phyloP scores from a whole-genome alignment of 2,888 invertebrate species.

The Cryptosula pallasiana region DNA sequence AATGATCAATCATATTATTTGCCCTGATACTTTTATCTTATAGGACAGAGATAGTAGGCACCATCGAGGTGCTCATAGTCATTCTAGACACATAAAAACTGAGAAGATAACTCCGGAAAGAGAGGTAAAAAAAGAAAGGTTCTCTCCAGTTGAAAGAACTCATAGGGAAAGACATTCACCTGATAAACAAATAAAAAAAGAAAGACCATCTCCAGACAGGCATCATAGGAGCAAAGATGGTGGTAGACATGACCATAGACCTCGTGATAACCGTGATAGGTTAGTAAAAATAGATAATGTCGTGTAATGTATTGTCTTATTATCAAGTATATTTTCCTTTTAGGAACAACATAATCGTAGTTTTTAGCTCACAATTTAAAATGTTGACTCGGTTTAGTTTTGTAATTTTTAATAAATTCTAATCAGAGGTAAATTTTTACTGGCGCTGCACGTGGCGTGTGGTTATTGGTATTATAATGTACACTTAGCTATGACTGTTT shows the following conservation, averaged over 20 bases:
- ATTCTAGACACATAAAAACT: slow-evolving; percentile 11
- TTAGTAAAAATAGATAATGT: neutral
- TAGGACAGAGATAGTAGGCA: neutral
- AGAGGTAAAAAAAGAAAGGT: neutral
- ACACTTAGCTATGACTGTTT: no score
- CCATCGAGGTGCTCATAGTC: neutral
- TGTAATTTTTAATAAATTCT: no score
- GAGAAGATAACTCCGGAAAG: slow-evolving; percentile 1
- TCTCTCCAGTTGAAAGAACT: neutral
- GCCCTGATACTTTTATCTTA: no score
- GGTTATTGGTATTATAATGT: no score
- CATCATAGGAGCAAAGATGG: neutral
- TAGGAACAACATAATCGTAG: neutral
- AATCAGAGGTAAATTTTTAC: no score
- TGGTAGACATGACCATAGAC: neutral
- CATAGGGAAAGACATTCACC: slow-evolving; percentile 1
- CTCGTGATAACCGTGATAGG: neutral
- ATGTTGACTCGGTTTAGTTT: no score
- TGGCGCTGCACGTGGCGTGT: no score
- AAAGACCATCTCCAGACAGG: neutral
- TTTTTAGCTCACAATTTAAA: neutral
- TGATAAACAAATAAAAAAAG: neutral
- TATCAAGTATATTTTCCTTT: neutral
- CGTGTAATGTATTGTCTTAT: neutral
- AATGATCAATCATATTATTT: no score